These are phyloP conservation scores for Zhuqinia jingwanae DNA, from an alignment of 2,888 invertebrate species.

Conservation along the genomic window DNA sequence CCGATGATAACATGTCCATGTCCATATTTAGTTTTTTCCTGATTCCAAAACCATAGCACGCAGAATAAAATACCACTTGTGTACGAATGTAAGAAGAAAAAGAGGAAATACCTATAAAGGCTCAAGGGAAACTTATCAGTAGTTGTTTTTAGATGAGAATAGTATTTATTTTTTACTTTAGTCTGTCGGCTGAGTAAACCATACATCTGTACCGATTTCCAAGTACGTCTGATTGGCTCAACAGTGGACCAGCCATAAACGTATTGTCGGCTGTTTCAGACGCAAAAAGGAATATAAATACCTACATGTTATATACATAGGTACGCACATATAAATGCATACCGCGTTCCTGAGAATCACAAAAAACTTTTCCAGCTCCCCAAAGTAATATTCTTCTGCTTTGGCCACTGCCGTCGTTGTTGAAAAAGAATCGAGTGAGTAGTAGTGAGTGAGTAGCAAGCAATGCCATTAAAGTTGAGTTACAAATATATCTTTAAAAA, in stretches of 20 bases:
- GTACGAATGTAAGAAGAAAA: neutral
- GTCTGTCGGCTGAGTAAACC: neutral
- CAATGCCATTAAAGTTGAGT: neutral
- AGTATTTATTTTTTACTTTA: constrained; percentile 15
- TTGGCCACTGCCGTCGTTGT: neutral
- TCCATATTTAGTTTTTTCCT: constrained; percentile 13
- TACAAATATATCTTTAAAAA: too few relatives aligned
- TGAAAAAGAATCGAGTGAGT: too few relatives aligned
- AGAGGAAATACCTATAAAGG: neutral
- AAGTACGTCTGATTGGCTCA: neutral
- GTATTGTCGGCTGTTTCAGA: constrained; percentile 29
- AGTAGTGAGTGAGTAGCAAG: too few relatives aligned
- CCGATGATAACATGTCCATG: neutral
- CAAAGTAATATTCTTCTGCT: constrained; percentile 65
- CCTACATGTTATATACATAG: too few relatives aligned
- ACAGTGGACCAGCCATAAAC: neutral
- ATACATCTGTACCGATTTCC: constrained; percentile 34
- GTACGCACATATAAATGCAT: constrained; percentile 39
- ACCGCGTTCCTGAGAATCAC: constrained; percentile 52
- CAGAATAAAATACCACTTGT: neutral
- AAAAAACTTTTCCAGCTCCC: constrained; percentile 61
- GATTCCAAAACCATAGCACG: neutral
- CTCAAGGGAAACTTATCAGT: constrained; percentile 48
- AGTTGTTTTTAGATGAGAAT: constrained; percentile 13
- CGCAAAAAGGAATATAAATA: neutral